Percentiles rank a stretch among this genome's conserved stretches.
Conservation (phyloP, 2,888 invertebrate species). For the Dasypogon diadema region DNA sequence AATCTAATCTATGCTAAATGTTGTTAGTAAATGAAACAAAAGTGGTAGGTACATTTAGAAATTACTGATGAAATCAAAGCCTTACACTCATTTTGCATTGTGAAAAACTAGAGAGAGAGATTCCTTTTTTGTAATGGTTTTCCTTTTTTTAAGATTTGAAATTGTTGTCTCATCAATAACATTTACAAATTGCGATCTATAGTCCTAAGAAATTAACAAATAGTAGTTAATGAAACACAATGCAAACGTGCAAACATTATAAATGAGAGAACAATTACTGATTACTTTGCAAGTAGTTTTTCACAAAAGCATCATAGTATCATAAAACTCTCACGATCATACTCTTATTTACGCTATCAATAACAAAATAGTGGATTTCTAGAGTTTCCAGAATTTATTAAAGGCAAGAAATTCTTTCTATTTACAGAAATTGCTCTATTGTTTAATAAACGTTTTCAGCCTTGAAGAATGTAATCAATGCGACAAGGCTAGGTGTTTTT, state of each 20-base stretch:
- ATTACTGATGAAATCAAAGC: constrained; percentile 40
- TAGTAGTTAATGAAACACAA: constrained; percentile 5
- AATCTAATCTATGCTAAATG: constrained; percentile 16
- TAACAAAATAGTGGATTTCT: constrained; percentile 32
- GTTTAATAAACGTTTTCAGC: neutral
- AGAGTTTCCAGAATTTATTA: constrained; percentile 14
- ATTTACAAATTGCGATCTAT: constrained; percentile 17
- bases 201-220: constrained; percentile 14
- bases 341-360: constrained; percentile 9
- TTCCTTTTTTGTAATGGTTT: too few relatives aligned
- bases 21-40: constrained; percentile 10
- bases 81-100: constrained; percentile 18
- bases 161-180: constrained; percentile 25
- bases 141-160: too few relatives aligned
- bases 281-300: neutral
- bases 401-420: constrained; percentile 42
- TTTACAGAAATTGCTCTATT: constrained; percentile 20
- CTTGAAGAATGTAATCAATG: too few relatives aligned
- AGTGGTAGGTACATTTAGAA: constrained; percentile 13
- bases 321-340: neutral
- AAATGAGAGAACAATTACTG: constrained; percentile 31
- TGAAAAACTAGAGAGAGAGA: constrained; percentile 20
- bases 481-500: too few relatives aligned
- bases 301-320: constrained; percentile 5
- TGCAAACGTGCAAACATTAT: constrained; percentile 32